phyloP scores from a whole-genome alignment of 2,113 vertebrate genomes.

The Hemiprocne comata region DNA sequence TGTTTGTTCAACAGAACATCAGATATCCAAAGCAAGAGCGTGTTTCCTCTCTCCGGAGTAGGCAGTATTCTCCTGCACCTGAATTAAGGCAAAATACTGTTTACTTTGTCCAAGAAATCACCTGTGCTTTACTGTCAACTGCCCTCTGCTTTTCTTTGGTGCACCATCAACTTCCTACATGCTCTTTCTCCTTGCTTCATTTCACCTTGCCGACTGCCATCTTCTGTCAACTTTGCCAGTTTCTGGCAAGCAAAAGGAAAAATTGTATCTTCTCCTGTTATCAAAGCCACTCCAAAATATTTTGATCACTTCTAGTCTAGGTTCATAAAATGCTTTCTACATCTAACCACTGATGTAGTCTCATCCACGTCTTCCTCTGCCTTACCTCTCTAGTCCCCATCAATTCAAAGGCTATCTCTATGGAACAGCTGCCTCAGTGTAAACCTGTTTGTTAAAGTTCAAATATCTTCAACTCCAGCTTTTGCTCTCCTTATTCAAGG shows the following conservation, averaged over 20 bases:
- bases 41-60: background rate
- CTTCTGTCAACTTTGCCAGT: background rate
- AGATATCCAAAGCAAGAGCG: background rate
- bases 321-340: background rate
- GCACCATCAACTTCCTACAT: background rate
- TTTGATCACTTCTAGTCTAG: background rate
- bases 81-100: background rate
- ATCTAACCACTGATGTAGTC: rapidly evolving
- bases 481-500: background rate
- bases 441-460: background rate
- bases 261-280: background rate
- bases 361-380: background rate
- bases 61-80: rapidly evolving
- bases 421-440: background rate
- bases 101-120: background rate
- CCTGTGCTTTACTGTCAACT: background rate
- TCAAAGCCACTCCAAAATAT: background rate
- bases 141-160: background rate
- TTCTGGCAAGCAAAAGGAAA: background rate
- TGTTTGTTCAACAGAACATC: background rate
- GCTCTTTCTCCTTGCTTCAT: background rate
- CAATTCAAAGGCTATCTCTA: rapidly evolving
- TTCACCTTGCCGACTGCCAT: rapidly evolving
- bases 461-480: background rate
- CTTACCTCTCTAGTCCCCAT: background rate